Percentiles rank a stretch among this genome's conserved stretches.
Evolutionary conservation across 2,888 invertebrate genomes (phyloP).

Genomic region (Acronicta alni): DNA sequence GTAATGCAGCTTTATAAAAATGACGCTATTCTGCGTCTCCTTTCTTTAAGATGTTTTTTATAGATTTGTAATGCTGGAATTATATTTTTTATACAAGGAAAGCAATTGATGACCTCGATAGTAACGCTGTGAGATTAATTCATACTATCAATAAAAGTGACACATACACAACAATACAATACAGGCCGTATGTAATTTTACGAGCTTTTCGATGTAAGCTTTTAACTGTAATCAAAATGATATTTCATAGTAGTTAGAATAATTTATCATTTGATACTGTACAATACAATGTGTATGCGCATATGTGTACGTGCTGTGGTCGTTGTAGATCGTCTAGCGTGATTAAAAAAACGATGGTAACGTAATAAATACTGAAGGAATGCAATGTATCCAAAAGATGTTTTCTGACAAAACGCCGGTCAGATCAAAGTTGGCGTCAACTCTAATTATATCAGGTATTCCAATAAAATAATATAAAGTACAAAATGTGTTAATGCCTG

Average conservation of each 20-base stretch:
- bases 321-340: too few relatives aligned
- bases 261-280: slow-evolving; percentile 1
- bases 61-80: slow-evolving; percentile 6
- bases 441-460: slow-evolving; percentile 10
- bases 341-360: too few relatives aligned
- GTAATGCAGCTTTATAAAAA: not conserved
- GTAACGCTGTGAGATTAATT: slow-evolving; percentile 26
- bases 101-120: slow-evolving; percentile 41
- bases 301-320: not conserved
- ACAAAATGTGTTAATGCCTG: slow-evolving; percentile 1
- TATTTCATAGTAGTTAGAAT: not conserved
- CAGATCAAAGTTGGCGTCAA: not conserved
- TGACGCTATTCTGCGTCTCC: not conserved
- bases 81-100: slow-evolving; percentile 18
- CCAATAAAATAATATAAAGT: slow-evolving; percentile 20
- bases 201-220: slow-evolving; percentile 3
- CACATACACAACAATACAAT: slow-evolving; percentile 31
- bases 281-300: slow-evolving; percentile 16
- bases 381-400: too few relatives aligned
- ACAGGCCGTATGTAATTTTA: slow-evolving; percentile 1
- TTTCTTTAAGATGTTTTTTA: slow-evolving; percentile 5
- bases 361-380: too few relatives aligned
- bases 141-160: slow-evolving; percentile 44
- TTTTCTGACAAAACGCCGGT: too few relatives aligned
- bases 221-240: not conserved